Evolutionary conservation across 1,140 invertebrate genomes (phyloP).

Genomic region (Zaprionus ghesquierei): DNA sequence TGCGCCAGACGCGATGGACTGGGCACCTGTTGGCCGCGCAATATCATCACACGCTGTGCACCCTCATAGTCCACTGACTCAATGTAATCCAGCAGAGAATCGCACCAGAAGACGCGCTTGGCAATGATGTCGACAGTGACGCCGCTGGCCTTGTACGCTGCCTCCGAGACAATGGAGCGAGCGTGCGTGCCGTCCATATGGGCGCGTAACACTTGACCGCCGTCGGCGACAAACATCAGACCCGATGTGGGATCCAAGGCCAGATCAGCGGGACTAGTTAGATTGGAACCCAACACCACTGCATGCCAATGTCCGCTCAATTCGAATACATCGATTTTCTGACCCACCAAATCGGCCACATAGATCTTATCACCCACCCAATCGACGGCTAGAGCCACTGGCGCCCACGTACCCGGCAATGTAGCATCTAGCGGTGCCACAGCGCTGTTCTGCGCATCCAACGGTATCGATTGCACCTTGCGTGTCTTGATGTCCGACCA

Average conservation of each 20-base stretch:
- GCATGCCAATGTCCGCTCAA: slow-evolving; percentile 92
- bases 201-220: slow-evolving; percentile 92
- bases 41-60: slow-evolving; percentile 88
- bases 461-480: slow-evolving; percentile 84
- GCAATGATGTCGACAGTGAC: slow-evolving; percentile 93
- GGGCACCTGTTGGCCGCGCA: slow-evolving; percentile 93
- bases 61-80: slow-evolving; percentile 98
- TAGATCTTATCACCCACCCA: slow-evolving; percentile 98
- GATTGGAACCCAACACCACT: slow-evolving; percentile 94
- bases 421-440: slow-evolving; percentile 87
- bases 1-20: slow-evolving; percentile 92
- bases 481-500: slow-evolving; percentile 96
- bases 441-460: slow-evolving; percentile 63
- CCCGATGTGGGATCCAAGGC: slow-evolving; percentile 95
- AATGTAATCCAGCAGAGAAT: slow-evolving; percentile 97
- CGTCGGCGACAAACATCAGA: slow-evolving; percentile 97
- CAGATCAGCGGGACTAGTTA: slow-evolving; percentile 95
- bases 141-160: slow-evolving; percentile 94
- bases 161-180: slow-evolving; percentile 92
- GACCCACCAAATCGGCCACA: slow-evolving; percentile 95
- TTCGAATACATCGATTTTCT: slow-evolving; percentile 97
- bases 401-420: slow-evolving; percentile 92
- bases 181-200: slow-evolving; percentile 95
- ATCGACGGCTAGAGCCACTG: slow-evolving; percentile 96
- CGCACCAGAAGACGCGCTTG: slow-evolving; percentile 97